phyloP scores from a whole-genome alignment of 2,888 invertebrate genomes.

The Amblyteles armatorius region DNA sequence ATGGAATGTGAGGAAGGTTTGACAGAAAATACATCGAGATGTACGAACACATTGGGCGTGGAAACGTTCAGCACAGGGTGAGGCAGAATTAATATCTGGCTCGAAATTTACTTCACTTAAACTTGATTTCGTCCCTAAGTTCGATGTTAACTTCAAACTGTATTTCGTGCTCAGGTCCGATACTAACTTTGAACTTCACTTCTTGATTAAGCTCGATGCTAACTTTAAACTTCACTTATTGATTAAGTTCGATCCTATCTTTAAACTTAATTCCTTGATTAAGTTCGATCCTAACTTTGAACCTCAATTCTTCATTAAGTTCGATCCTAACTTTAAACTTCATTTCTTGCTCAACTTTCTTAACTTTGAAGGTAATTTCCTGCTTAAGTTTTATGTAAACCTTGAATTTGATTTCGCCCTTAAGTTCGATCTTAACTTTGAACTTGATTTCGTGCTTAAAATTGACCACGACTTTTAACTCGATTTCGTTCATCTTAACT shows the following conservation, averaged over 20 bases:
- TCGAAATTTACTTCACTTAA: not conserved
- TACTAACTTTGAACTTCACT: not conserved
- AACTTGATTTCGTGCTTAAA: no score
- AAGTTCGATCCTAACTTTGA: not conserved
- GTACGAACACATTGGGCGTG: not conserved
- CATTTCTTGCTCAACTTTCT: no score
- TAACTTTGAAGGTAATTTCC: no score
- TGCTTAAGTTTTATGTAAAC: no score
- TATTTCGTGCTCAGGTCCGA: not conserved
- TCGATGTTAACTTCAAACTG: not conserved
- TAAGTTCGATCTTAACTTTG: no score
- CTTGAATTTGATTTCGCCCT: no score
- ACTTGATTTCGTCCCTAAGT: not conserved
- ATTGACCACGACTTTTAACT: no score
- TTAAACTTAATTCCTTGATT: not conserved
- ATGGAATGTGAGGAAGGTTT: slow-evolving; percentile 23
- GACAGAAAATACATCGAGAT: slow-evolving; percentile 32
- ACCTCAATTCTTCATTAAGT: not conserved
- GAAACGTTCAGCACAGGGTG: not conserved
- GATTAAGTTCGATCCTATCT: not conserved
- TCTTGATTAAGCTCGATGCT: not conserved
- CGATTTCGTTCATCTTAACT: not conserved
- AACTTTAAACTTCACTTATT: not conserved
- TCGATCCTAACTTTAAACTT: not conserved
- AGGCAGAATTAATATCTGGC: not conserved